A percentile compares a stretch with the other conserved stretches of the same genome.
These are phyloP conservation scores for Anoplopoma fimbria DNA, from an alignment of 2,113 vertebrate genomes.

Conservation along the genomic window DNA sequence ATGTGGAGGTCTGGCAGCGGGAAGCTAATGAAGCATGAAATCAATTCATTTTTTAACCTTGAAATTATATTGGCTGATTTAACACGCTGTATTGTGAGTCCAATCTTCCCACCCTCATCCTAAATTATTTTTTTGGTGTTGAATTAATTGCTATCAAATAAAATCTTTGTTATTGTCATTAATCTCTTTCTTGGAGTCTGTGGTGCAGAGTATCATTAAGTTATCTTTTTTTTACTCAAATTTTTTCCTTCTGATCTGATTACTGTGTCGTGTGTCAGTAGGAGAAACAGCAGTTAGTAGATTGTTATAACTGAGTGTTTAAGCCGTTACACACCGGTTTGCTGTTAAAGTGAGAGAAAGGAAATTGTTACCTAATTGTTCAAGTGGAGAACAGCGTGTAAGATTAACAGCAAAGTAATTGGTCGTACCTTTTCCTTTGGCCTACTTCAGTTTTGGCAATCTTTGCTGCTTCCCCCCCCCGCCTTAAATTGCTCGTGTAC, in stretches of 20 bases:
- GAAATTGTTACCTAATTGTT: constrained; percentile 14
- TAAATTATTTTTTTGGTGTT: background rate
- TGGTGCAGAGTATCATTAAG: background rate
- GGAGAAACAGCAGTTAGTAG: background rate
- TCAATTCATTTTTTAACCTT: constrained; percentile 44
- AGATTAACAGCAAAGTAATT: constrained; percentile 49
- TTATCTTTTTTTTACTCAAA: background rate
- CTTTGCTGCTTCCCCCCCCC: constrained; percentile 27
- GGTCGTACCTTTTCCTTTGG: constrained; percentile 43
- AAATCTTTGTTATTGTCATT: background rate
- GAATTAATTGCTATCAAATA: background rate
- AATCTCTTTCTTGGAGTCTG: background rate
- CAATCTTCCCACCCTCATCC: background rate
- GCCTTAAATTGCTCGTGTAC: constrained; percentile 59
- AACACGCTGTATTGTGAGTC: background rate
- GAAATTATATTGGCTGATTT: constrained; percentile 15
- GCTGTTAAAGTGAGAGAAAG: background rate
- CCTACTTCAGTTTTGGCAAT: constrained; percentile 59
- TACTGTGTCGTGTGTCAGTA: background rate
- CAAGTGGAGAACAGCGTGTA: constrained; percentile 31
- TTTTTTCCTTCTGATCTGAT: background rate
- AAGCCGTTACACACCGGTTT: background rate
- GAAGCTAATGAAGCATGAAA: constrained; percentile 26
- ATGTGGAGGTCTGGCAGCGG: constrained; percentile 1
- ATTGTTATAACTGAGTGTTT: background rate